Percentiles rank a stretch among this genome's conserved stretches.
phyloP scores from a whole-genome alignment of 2,888 invertebrate species.

The Chloroclysta siterata region DNA sequence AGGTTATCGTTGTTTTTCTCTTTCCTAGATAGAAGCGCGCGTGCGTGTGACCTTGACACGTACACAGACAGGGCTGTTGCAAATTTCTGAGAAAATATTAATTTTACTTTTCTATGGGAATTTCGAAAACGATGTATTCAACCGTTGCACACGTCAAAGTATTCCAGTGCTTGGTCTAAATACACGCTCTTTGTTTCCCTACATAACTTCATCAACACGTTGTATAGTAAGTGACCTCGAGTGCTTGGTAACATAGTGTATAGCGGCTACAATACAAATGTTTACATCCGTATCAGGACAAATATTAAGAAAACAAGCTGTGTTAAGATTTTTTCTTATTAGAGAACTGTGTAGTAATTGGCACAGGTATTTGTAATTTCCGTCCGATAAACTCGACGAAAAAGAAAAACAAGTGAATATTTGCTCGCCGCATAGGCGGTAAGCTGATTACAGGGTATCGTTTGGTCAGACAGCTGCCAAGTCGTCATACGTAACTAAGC shows the following conservation, averaged over 20 bases:
- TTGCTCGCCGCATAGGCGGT: conserved; percentile 33
- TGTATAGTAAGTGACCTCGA: too few relatives aligned
- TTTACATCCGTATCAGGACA: conserved; percentile 18
- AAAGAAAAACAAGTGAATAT: conserved; percentile 26
- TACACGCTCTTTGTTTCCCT: too few relatives aligned
- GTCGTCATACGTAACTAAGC: conserved; percentile 31
- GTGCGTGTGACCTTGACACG: too few relatives aligned
- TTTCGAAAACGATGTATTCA: too few relatives aligned
- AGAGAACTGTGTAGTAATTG: neutral
- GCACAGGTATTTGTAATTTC: conserved; percentile 8
- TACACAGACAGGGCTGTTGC: too few relatives aligned
- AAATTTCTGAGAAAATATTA: too few relatives aligned
- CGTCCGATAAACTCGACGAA: neutral
- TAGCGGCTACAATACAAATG: conserved; percentile 20
- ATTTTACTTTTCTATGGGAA: too few relatives aligned
- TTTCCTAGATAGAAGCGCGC: too few relatives aligned
- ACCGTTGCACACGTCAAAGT: too few relatives aligned
- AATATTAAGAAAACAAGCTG: conserved; percentile 8
- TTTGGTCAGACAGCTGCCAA: conserved; percentile 33
- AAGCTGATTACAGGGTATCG: conserved; percentile 35
- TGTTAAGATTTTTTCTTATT: neutral
- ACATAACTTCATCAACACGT: too few relatives aligned
- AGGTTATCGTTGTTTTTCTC: too few relatives aligned
- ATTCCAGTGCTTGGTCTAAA: too few relatives aligned
- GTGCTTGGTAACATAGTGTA: neutral